Conservation (phyloP, 1,140 invertebrate species). For the Coenobita brevimanus region DNA sequence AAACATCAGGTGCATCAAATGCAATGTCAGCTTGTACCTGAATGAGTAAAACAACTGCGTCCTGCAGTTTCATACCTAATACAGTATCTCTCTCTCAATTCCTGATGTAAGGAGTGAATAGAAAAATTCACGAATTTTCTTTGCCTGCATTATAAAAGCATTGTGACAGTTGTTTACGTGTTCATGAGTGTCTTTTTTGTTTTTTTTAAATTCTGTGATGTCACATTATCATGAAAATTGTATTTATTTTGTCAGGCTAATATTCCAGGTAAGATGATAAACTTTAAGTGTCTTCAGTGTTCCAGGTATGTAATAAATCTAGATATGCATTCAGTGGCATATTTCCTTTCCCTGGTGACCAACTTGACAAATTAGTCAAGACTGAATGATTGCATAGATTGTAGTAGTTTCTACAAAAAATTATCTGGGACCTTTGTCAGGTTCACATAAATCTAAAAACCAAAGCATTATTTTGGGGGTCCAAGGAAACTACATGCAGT, state of each 20-base stretch:
- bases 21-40: conserved; percentile 60
- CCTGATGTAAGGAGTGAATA: too few species aligned
- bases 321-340: conserved; percentile 17
- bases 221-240: conserved; percentile 29
- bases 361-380: neutral
- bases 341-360: too few species aligned
- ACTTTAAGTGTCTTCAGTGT: neutral
- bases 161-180: too few species aligned
- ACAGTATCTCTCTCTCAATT: neutral
- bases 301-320: conserved; percentile 5
- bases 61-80: conserved; percentile 52
- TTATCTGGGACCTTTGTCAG: neutral
- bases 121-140: too few species aligned
- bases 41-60: too few species aligned
- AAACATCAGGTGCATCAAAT: conserved; percentile 61
- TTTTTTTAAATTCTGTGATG: neutral
- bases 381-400: conserved; percentile 8
- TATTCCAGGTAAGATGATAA: neutral
- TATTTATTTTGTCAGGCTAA: neutral
- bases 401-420: neutral
- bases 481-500: too few species aligned
- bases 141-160: conserved; percentile 1
- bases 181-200: too few species aligned
- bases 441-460: conserved; percentile 12
- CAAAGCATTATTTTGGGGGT: conserved; percentile 23